A percentile compares a stretch with the other conserved stretches of the same genome.
phyloP scores from a whole-genome alignment of 2,888 invertebrate species.

The Sepiola atlantica region DNA sequence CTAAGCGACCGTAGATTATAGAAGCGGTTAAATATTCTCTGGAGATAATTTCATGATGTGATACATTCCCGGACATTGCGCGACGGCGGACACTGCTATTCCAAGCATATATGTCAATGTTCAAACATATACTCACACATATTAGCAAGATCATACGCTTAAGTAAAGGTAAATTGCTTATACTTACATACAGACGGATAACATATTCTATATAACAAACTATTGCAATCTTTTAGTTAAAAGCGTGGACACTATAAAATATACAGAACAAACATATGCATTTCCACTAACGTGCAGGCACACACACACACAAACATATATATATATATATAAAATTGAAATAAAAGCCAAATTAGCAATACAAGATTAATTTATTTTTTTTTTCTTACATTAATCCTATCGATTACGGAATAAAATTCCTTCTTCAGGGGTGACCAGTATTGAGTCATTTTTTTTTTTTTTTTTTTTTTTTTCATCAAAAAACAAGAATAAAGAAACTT shows the following conservation, averaged over 20 bases:
- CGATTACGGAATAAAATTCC: no score
- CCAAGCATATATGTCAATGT: not conserved
- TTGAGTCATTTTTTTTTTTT: no score
- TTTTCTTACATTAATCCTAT: no score
- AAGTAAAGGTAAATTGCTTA: not conserved
- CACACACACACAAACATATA: not conserved
- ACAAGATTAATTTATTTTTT: no score
- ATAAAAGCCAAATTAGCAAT: no score
- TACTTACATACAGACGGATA: not conserved
- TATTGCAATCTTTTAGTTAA: no score
- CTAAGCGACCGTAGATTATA: slow-evolving; percentile 1
- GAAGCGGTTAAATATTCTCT: slow-evolving; percentile 14
- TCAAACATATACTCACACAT: not conserved
- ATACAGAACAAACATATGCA: not conserved
- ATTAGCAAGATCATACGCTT: not conserved
- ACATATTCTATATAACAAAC: no score
- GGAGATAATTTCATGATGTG: not conserved
- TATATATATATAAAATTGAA: no score
- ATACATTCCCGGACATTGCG: not conserved
- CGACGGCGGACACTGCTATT: not conserved
- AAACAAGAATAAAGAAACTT: no score
- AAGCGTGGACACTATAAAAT: no score
- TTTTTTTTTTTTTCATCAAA: no score
- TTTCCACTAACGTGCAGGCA: not conserved
- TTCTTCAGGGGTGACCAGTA: no score